These are phyloP conservation scores for Lobophora halterata DNA, from an alignment of 2,888 invertebrate species.

Conservation along the genomic window DNA sequence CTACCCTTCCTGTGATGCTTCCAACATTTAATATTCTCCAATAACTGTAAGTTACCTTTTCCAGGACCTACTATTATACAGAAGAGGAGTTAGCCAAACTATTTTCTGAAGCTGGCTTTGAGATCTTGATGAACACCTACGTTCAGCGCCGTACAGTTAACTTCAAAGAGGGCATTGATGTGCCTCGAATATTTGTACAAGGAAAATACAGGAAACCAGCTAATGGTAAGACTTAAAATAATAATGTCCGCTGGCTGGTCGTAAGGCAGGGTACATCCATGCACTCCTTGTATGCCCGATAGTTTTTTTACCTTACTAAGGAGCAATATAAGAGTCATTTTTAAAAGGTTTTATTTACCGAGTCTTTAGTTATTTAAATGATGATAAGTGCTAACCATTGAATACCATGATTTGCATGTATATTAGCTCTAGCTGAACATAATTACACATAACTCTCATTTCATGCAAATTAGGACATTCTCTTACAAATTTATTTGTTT, in stretches of 20 bases:
- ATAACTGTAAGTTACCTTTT: constrained; percentile 6
- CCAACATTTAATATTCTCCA: too few species aligned
- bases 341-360: too few species aligned
- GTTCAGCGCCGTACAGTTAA: constrained; percentile 95
- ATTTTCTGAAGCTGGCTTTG: constrained; percentile 86
- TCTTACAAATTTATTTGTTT: not conserved
- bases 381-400: constrained; percentile 78
- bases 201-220: constrained; percentile 86
- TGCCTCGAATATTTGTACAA: constrained; percentile 96
- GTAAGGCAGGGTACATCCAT: too few species aligned
- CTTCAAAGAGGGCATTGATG: constrained; percentile 94
- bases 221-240: constrained; percentile 44
- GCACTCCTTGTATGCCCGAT: too few species aligned
- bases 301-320: too few species aligned
- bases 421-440: constrained; percentile 75
- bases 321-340: too few species aligned
- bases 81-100: constrained; percentile 84
- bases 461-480: not conserved
- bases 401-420: constrained; percentile 76
- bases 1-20: too few species aligned
- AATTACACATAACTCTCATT: not conserved
- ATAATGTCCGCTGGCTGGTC: too few species aligned
- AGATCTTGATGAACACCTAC: constrained; percentile 85
- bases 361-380: constrained; percentile 43
- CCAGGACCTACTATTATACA: constrained; percentile 90